Evolutionary conservation across 1,140 invertebrate genomes (phyloP), one percentile per base, ranked within the genome.

Genomic region (Trichonephila inaurata): DNA sequence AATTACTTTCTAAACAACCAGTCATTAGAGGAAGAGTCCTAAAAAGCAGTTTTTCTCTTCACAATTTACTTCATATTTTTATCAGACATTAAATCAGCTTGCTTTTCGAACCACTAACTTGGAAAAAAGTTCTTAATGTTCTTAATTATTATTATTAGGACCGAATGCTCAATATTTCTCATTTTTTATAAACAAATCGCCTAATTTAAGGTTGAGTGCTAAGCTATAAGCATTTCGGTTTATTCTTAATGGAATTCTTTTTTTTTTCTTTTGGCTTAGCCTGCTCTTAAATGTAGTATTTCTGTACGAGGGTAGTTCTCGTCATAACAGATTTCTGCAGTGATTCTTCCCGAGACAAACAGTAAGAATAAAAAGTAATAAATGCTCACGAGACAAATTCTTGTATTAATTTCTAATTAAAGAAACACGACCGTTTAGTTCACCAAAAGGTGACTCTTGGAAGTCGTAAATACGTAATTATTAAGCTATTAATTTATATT

Each of bases 91-190:
- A 87, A 92, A 69, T 87, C 91, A 85, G 83, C 18, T 58, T 62
- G 58, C 81, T 16, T 33, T 90, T 51, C 51, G 44, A 44, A 60
- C 82, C 85, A 62, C 85, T 64, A 87, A 87, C 58, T 62, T 87
- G 44, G 66, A 92, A 92, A 92, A 92, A 87, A 72, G 82, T 86
- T 87, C 44, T 69, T 92, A 92, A 92, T 92, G 91, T 87, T 92
- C 91, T 92, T 92, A 92, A 92, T 92, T 92, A 92, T 92, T 92
- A 92, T 92, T 92, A 92, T 92, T 92, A 87, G 91, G 82, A 87
- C 60, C 60, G 83, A 87, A 87, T 72, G 81, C 44, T 87, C 44
- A 69, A 87, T 60, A 77, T 89, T 89, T 89, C 88, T 72, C 62
- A 77, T 85, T 92, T 92, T 92, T 87, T 77, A 28, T 58, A 85